A percentile compares a stretch with the other conserved stretches of the same genome.
phyloP scores from a whole-genome alignment of 1,140 invertebrate species.

The Trichomalopsis sarcophagae region DNA sequence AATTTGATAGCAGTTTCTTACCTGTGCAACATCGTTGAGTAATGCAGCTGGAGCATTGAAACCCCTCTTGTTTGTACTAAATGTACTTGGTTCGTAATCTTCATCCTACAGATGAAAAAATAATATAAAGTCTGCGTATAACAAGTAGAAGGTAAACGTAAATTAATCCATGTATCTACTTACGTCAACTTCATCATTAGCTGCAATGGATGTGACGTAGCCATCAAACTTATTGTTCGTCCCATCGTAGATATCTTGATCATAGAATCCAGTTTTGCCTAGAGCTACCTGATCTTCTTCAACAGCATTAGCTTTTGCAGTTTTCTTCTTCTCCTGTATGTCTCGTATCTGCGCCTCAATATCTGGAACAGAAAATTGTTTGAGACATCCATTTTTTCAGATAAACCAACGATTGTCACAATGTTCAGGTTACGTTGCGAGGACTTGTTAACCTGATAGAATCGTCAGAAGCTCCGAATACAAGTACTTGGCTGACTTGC shows the following conservation, averaged over 20 bases:
- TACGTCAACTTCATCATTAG: conserved; percentile 92
- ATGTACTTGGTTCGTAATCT: conserved; percentile 84
- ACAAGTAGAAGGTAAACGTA: conserved; percentile 6
- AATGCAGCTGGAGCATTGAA: conserved; percentile 92
- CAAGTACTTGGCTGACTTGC: too few relatives aligned
- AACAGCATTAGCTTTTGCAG: conserved; percentile 77
- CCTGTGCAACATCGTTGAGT: conserved; percentile 92
- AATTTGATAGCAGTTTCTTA: conserved; percentile 62
- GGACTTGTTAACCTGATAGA: too few relatives aligned
- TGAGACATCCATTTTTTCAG: background rate
- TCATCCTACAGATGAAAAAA: conserved; percentile 82
- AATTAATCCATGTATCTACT: conserved; percentile 58
- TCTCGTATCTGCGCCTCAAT: conserved; percentile 95
- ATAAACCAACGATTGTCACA: background rate
- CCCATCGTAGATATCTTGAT: conserved; percentile 94
- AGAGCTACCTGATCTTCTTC: conserved; percentile 89
- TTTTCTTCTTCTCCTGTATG: conserved; percentile 91
- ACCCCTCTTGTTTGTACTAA: conserved; percentile 81
- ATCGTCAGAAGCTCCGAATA: too few relatives aligned
- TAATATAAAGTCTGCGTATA: background rate
- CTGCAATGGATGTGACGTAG: conserved; percentile 96
- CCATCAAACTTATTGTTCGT: conserved; percentile 90
- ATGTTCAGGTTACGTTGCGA: too few relatives aligned
- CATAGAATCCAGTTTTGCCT: conserved; percentile 91
- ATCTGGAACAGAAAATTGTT: conserved; percentile 78